These are phyloP conservation scores for Uloborus diversus DNA, from an alignment of 1,140 invertebrate genomes.

Conservation along the genomic window DNA sequence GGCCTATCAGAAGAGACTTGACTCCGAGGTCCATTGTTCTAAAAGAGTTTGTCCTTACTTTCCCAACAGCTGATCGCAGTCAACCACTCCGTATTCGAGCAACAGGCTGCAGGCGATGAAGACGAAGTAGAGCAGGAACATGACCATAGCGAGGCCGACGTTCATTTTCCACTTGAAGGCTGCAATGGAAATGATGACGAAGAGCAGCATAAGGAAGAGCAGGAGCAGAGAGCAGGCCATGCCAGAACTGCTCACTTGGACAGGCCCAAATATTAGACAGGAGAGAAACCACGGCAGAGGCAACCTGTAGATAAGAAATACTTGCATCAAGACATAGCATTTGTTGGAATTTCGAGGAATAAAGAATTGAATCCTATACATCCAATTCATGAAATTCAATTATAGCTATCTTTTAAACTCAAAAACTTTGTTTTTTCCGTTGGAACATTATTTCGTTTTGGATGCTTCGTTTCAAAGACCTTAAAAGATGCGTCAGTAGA, in stretches of 20 bases:
- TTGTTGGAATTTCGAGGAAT: neutral
- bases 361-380: neutral
- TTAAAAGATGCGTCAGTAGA: too few relatives aligned
- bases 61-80: slow-evolving; percentile 68
- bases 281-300: slow-evolving; percentile 96
- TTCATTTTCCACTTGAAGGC: slow-evolving; percentile 98
- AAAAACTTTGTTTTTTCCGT: too few relatives aligned
- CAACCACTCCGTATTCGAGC: slow-evolving; percentile 87
- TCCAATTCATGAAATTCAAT: too few relatives aligned
- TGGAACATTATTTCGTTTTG: too few relatives aligned
- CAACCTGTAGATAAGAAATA: slow-evolving; percentile 77
- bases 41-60: neutral
- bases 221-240: slow-evolving; percentile 97
- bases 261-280: slow-evolving; percentile 82
- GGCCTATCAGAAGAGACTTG: too few relatives aligned
- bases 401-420: too few relatives aligned
- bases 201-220: slow-evolving; percentile 93
- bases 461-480: too few relatives aligned
- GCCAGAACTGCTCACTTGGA: slow-evolving; percentile 90
- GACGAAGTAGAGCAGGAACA: slow-evolving; percentile 96
- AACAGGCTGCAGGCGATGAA: slow-evolving; percentile 93
- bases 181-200: slow-evolving; percentile 94
- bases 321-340: neutral
- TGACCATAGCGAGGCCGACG: slow-evolving; percentile 90
- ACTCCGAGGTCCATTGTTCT: too few relatives aligned